phyloP scores from a whole-genome alignment of 1,140 invertebrate genomes.

The Steinernema feltiae region DNA sequence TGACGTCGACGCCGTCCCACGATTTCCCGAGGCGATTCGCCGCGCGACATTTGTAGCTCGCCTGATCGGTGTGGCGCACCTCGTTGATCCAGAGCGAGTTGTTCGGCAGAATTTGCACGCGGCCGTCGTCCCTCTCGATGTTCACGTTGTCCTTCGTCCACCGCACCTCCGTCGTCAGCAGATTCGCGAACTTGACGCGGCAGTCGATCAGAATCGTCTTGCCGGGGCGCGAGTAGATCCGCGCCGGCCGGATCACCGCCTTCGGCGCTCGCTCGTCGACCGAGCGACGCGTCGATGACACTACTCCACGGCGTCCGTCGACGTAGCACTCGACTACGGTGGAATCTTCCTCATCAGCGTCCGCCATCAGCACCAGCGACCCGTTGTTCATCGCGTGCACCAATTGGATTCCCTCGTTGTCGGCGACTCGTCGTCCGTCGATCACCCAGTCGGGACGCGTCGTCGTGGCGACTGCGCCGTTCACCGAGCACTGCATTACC shows the following conservation, averaged over 20 bases:
- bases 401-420: conserved; percentile 24
- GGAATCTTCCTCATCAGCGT: conserved; percentile 34
- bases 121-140: conserved; percentile 31
- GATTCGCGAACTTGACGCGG: conserved; percentile 28
- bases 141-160: conserved; percentile 51
- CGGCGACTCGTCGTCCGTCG: conserved; percentile 2
- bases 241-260: conserved; percentile 32
- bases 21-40: conserved; percentile 57
- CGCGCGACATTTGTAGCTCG: conserved; percentile 60
- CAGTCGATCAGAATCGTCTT: conserved; percentile 32
- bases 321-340: conserved; percentile 26
- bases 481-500: conserved; percentile 19
- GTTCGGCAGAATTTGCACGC: conserved; percentile 53
- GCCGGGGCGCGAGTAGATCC: conserved; percentile 21
- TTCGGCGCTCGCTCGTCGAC: conserved; percentile 29
- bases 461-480: background rate
- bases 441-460: conserved; percentile 20
- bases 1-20: conserved; percentile 38
- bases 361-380: conserved; percentile 37
- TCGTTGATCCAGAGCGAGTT: conserved; percentile 57
- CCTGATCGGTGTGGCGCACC: conserved; percentile 58
- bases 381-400: conserved; percentile 48
- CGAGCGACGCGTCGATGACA: conserved; percentile 5
- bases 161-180: conserved; percentile 40
- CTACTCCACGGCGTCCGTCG: conserved; percentile 10